A percentile compares a stretch with the other conserved stretches of the same genome.
Conservation (phyloP, 2,113 vertebrate genomes). For the Syngnathus floridae region DNA sequence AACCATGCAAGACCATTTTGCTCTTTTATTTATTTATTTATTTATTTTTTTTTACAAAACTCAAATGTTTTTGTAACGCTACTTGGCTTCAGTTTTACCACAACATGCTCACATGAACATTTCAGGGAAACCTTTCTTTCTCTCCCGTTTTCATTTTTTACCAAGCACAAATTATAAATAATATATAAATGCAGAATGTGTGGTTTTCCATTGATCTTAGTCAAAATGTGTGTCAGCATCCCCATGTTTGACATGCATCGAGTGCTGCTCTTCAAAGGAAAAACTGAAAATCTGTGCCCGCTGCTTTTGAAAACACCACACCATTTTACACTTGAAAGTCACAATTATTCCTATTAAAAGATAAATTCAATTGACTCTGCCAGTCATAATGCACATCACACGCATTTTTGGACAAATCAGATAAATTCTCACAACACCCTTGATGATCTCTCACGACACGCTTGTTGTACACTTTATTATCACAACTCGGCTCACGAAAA, state of each 20-base stretch:
- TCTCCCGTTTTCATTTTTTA: constrained; percentile 43
- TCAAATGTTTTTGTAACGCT: constrained; percentile 14
- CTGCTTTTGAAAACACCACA: not conserved
- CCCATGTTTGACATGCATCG: constrained; percentile 9
- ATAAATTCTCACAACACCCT: not conserved
- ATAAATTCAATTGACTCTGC: not conserved
- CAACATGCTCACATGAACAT: constrained; percentile 53
- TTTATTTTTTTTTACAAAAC: no score
- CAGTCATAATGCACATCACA: not conserved
- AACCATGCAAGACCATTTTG: constrained; percentile 1
- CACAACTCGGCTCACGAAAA: not conserved
- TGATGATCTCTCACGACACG: not conserved
- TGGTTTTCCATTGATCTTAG: constrained; percentile 47
- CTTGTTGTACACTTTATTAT: not conserved
- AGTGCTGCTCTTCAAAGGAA: constrained; percentile 30
- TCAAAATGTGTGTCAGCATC: constrained; percentile 57
- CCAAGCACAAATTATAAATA: constrained; percentile 68
- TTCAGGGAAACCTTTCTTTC: constrained; percentile 27
- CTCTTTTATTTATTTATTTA: not conserved
- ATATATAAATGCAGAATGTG: constrained; percentile 63
- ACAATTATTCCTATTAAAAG: not conserved
- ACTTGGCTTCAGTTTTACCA: constrained; percentile 33
- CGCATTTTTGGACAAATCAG: not conserved
- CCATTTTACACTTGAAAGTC: not conserved
- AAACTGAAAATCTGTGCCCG: constrained; percentile 31